Evolutionary conservation across 2,888 invertebrate species (phyloP).

Genomic region (Cheilosia soror): DNA sequence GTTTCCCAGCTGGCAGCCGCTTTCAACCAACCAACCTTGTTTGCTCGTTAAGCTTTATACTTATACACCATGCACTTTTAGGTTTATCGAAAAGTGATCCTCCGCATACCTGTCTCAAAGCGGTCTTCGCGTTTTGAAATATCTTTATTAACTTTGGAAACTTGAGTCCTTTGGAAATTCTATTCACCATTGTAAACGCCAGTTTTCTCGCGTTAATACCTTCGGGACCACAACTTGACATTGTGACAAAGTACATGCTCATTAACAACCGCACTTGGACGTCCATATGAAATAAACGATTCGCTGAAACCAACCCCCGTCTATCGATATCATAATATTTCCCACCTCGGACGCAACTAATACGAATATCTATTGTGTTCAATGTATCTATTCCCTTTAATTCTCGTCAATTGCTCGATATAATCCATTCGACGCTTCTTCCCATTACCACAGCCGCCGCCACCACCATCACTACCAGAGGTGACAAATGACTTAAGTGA

Average conservation of each 20-base stretch:
- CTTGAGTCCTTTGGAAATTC: not conserved
- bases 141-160: not conserved
- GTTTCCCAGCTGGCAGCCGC: too few relatives aligned
- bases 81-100: too few relatives aligned
- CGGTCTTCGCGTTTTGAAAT: not conserved
- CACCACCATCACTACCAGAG: constrained; percentile 34
- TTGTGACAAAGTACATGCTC: constrained; percentile 53
- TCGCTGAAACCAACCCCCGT: constrained; percentile 48
- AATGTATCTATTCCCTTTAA: constrained; percentile 11
- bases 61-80: too few relatives aligned
- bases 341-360: constrained; percentile 56
- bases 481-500: constrained; percentile 73
- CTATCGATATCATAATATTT: constrained; percentile 60
- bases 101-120: not conserved
- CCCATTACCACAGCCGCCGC: constrained; percentile 26
- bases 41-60: too few relatives aligned
- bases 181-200: not conserved
- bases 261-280: constrained; percentile 50
- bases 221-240: constrained; percentile 49
- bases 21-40: too few relatives aligned
- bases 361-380: constrained; percentile 18
- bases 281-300: constrained; percentile 52
- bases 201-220: not conserved
- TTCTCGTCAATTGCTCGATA: constrained; percentile 51
- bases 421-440: constrained; percentile 43